Evolutionary conservation across 2,113 vertebrate genomes (phyloP).

Genomic region (Nasalis larvatus): DNA sequence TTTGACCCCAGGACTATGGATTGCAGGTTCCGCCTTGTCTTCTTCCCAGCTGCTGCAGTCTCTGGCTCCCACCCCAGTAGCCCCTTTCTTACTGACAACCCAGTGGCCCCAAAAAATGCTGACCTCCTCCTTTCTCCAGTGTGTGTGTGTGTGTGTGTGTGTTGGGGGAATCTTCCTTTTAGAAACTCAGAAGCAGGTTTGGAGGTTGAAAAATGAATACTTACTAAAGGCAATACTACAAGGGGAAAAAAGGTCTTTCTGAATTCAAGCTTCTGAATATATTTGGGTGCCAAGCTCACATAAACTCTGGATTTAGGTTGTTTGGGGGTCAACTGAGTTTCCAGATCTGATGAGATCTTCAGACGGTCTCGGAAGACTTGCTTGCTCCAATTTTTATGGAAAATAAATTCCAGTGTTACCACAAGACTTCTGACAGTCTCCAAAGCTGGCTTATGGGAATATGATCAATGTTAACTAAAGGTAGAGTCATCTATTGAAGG

Average conservation of each 20-base stretch:
- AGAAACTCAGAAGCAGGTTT: background rate
- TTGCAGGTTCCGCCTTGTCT: background rate
- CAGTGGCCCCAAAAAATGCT: background rate
- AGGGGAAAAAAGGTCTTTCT: background rate
- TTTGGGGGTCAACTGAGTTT: background rate
- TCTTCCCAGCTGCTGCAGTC: background rate
- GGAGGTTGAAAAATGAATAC: background rate
- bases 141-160: background rate
- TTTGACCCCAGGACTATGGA: background rate
- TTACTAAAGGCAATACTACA: background rate
- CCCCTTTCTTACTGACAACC: background rate
- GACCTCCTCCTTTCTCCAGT: background rate
- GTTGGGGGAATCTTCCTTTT: background rate
- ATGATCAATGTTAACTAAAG: background rate
- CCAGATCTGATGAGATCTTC: background rate
- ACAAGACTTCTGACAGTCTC: background rate
- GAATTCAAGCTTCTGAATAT: background rate
- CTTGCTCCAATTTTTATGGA: background rate
- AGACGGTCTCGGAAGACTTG: background rate
- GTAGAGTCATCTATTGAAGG: background rate
- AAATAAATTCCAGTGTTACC: conserved; percentile 20
- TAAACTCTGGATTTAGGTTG: background rate
- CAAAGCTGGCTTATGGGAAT: background rate
- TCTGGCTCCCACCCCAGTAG: background rate
- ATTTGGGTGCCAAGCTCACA: background rate